A percentile compares a stretch with the other conserved stretches of the same genome.
Evolutionary conservation across 2,797 vertebrate genomes (phyloP).

Genomic region (Rhadinocentrus ornatus): DNA sequence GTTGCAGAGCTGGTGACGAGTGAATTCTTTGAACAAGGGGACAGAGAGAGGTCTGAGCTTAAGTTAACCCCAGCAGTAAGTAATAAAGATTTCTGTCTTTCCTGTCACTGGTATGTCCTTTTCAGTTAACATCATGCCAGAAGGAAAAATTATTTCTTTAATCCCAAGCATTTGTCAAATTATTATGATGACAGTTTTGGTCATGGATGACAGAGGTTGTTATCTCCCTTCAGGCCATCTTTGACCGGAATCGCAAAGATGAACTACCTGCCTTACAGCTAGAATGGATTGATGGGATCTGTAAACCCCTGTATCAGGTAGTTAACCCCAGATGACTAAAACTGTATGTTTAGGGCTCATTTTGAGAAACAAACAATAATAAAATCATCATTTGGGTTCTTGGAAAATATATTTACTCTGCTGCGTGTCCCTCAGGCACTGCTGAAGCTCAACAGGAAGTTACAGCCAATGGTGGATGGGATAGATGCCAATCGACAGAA

Average conservation of each 20-base stretch:
- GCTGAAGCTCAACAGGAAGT: constrained; percentile 82
- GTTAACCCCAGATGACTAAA: not conserved
- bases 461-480: constrained; percentile 84
- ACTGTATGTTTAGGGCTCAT: not conserved
- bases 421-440: constrained; percentile 67
- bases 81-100: constrained; percentile 12
- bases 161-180: not conserved
- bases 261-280: constrained; percentile 83
- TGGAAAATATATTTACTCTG: not conserved
- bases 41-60: constrained; percentile 84
- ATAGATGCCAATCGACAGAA: constrained; percentile 82
- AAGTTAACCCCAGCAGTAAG: constrained; percentile 85
- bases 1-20: constrained; percentile 87
- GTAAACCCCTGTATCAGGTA: constrained; percentile 83
- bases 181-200: constrained; percentile 5
- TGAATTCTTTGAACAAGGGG: constrained; percentile 88
- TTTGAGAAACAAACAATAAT: not conserved
- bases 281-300: constrained; percentile 84
- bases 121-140: not conserved
- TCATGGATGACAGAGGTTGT: constrained; percentile 22
- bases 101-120: not conserved
- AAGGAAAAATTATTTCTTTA: not conserved
- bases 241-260: constrained; percentile 88
- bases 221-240: constrained; percentile 81
- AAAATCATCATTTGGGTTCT: not conserved